These are phyloP conservation scores for Adelges cooleyi DNA, from an alignment of 1,140 invertebrate genomes.

Conservation along the genomic window DNA sequence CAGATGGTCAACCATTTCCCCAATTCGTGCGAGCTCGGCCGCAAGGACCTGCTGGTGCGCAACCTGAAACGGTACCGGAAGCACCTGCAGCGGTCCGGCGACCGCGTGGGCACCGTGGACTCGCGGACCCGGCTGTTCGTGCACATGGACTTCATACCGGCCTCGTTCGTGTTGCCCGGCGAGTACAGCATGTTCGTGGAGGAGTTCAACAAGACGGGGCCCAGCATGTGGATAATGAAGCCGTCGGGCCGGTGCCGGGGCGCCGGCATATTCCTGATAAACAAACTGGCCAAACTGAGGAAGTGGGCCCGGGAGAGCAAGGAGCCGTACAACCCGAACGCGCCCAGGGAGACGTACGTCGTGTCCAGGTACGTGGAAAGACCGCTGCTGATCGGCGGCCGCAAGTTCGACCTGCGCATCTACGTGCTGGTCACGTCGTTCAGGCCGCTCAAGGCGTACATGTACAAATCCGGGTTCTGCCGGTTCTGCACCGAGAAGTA, in stretches of 20 bases:
- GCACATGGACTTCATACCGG: constrained; percentile 68
- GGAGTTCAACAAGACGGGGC: constrained; percentile 80
- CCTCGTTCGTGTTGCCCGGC: constrained; percentile 78
- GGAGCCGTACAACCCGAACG: constrained; percentile 59
- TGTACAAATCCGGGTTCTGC: constrained; percentile 69
- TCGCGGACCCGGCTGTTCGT: constrained; percentile 50
- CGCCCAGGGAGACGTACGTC: constrained; percentile 3
- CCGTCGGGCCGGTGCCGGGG: constrained; percentile 86
- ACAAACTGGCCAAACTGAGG: constrained; percentile 77
- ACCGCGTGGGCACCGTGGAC: constrained; percentile 50
- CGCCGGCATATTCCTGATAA: constrained; percentile 76
- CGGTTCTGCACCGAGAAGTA: constrained; percentile 75
- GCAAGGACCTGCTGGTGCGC: constrained; percentile 89
- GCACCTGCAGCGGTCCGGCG: constrained; percentile 61
- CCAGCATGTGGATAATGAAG: constrained; percentile 96
- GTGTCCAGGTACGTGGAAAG: constrained; percentile 61
- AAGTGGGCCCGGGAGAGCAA: constrained; percentile 76
- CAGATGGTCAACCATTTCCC: constrained; percentile 83
- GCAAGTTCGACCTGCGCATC: constrained; percentile 75
- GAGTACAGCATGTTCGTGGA: constrained; percentile 94
- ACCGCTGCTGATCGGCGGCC: constrained; percentile 73
- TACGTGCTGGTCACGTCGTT: constrained; percentile 86
- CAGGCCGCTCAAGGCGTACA: constrained; percentile 63
- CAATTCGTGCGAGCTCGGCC: constrained; percentile 87
- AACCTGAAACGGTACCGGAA: constrained; percentile 90